These are phyloP conservation scores for Phoenicopterus ruber DNA, from an alignment of 2,113 vertebrate genomes.

Conservation along the genomic window DNA sequence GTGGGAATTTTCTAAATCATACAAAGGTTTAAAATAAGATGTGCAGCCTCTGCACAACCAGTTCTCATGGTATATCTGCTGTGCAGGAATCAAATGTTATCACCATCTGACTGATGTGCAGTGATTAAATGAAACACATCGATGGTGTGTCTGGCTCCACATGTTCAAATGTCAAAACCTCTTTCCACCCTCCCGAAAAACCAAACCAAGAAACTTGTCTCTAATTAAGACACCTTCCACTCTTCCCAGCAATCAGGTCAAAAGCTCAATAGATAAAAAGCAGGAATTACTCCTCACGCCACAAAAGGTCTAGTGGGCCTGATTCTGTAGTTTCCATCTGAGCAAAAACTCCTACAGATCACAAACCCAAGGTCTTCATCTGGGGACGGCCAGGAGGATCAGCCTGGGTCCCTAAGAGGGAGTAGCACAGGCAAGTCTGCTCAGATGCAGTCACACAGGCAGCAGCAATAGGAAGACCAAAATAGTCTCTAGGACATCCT, in stretches of 20 bases:
- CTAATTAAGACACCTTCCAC: not conserved
- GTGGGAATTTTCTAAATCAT: not conserved
- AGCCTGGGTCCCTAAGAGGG: not conserved
- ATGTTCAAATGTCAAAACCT: not conserved
- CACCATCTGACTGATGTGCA: not conserved
- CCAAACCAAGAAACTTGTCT: not conserved
- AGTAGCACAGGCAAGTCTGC: not conserved
- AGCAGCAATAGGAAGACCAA: not conserved
- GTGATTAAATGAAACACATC: not conserved
- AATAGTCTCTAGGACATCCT: not conserved
- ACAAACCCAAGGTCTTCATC: not conserved
- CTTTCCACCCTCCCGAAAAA: not conserved
- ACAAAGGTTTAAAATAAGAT: not conserved
- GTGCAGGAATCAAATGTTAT: not conserved
- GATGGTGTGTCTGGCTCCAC: fast-evolving
- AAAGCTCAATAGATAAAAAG: not conserved
- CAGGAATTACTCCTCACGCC: not conserved
- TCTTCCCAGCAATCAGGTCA: not conserved
- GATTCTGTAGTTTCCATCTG: not conserved
- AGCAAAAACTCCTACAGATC: not conserved
- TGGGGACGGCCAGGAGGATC: not conserved
- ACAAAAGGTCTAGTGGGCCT: not conserved
- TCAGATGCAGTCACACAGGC: not conserved
- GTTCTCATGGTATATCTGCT: not conserved
- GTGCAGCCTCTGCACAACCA: not conserved